A percentile compares a stretch with the other conserved stretches of the same genome.
Conservation (phyloP, 64 coral and sea anemone species). For the Montipora efflorescens region DNA sequence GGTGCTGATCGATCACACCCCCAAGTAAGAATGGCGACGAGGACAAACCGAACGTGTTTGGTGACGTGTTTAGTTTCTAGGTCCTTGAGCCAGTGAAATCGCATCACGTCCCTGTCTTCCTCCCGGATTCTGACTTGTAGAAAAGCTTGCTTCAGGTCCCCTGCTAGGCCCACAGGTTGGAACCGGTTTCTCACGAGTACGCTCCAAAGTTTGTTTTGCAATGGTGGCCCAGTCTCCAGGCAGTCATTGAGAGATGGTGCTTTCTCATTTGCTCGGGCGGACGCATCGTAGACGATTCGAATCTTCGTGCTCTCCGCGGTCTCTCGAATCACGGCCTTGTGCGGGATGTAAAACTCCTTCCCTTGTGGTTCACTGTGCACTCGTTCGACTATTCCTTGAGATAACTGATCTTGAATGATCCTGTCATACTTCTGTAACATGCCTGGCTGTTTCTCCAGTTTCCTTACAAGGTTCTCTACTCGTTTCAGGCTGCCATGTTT, state of each 20-base stretch:
- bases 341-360: slow-evolving; percentile 23
- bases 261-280: background rate
- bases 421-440: slow-evolving; percentile 23
- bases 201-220: slow-evolving; percentile 23
- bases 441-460: slow-evolving; percentile 13
- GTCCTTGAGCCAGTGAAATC: slow-evolving; percentile 7
- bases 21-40: slow-evolving; percentile 57
- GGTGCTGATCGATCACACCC: slow-evolving; percentile 55
- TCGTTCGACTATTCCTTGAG: background rate
- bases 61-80: slow-evolving; percentile 2
- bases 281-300: slow-evolving; percentile 33
- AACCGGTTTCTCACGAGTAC: slow-evolving; percentile 15
- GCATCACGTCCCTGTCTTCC: slow-evolving; percentile 5
- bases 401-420: slow-evolving; percentile 39
- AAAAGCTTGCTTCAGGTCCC: background rate
- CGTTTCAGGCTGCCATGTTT: background rate
- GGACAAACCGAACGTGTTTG: slow-evolving; percentile 56
- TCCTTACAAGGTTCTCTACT: slow-evolving; percentile 21
- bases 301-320: slow-evolving; percentile 32
- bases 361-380: background rate
- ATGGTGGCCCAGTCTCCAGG: background rate
- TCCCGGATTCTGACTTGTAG: slow-evolving; percentile 6
- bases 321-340: slow-evolving; percentile 17
- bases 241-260: slow-evolving; percentile 41
- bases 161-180: slow-evolving; percentile 15